These are phyloP conservation scores for Picus viridis DNA, from an alignment of 2,797 vertebrate species.

Conservation along the genomic window DNA sequence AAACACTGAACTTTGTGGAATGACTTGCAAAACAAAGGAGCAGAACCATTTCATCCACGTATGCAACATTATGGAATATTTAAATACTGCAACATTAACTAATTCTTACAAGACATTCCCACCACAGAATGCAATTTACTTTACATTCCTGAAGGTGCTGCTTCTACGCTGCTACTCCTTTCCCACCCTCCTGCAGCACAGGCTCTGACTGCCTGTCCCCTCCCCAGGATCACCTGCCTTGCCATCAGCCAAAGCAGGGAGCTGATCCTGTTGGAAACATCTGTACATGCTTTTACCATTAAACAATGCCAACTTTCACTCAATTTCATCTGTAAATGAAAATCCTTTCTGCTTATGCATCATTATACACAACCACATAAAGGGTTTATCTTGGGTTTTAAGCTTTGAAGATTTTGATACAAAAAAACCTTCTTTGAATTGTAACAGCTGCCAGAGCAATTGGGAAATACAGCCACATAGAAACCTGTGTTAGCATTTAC, in stretches of 20 bases:
- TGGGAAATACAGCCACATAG: neutral
- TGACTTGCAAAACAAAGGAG: neutral
- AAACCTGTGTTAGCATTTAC: neutral
- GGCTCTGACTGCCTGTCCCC: neutral
- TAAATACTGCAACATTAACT: neutral
- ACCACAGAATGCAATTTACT: neutral
- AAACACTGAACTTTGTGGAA: neutral
- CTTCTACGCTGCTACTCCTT: neutral
- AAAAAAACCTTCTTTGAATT: neutral
- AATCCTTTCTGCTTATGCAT: neutral
- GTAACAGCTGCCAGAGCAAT: neutral
- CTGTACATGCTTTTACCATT: neutral
- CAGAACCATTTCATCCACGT: neutral
- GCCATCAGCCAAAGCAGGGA: neutral
- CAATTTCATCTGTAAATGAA: neutral
- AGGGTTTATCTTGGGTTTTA: neutral
- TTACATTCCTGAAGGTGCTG: neutral
- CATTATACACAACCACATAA: neutral
- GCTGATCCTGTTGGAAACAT: neutral
- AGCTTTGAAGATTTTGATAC: neutral
- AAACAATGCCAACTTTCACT: neutral
- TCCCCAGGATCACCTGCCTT: neutral
- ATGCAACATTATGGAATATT: neutral
- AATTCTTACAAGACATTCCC: neutral
- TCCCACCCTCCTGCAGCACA: neutral